Evolutionary conservation across 2,113 vertebrate genomes (phyloP).

Genomic region (Bothrops jararaca): DNA sequence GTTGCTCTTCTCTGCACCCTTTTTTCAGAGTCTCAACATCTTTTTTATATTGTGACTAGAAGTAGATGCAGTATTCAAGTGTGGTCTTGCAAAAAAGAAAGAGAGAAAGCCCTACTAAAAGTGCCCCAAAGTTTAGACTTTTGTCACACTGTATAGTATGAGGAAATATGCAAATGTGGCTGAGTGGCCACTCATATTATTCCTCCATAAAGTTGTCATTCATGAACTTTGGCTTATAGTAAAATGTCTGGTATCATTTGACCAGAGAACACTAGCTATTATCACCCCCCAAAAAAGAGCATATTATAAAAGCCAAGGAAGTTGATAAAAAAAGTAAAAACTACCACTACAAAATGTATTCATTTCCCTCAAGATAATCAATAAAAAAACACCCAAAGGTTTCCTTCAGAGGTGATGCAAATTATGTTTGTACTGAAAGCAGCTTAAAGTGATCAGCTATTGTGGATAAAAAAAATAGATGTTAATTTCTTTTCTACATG

Average conservation of each 20-base stretch:
- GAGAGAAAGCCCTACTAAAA: background rate
- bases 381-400: background rate
- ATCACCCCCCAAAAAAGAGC: background rate
- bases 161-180: background rate
- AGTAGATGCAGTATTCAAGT: background rate
- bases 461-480: background rate
- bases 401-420: background rate
- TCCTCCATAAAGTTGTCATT: background rate
- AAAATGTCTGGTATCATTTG: background rate
- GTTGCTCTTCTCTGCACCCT: background rate
- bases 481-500: background rate
- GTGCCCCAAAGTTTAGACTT: background rate
- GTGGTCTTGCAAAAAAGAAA: background rate
- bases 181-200: background rate
- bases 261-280: background rate
- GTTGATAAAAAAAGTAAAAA: background rate
- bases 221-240: background rate
- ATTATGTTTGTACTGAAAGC: background rate
- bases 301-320: background rate
- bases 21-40: background rate
- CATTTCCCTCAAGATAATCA: background rate
- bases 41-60: background rate
- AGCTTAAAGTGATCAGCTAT: background rate
- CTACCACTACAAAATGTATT: background rate
- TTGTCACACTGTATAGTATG: background rate